These are phyloP conservation scores for Drosophila kambysellisi DNA, from an alignment of 2,888 invertebrate genomes.

Conservation along the genomic window DNA sequence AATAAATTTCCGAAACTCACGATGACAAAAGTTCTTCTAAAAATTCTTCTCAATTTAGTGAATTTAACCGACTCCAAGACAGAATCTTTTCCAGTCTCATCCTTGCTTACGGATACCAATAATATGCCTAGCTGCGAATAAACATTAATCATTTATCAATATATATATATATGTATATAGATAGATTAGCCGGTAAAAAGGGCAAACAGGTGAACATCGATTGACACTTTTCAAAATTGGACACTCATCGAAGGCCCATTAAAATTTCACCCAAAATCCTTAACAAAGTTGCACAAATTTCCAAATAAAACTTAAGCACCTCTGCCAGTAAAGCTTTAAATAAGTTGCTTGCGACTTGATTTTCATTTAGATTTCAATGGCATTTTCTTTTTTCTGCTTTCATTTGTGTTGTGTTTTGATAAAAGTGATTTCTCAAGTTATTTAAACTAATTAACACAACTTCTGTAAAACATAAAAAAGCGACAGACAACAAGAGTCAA, in stretches of 20 bases:
- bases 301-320: background rate
- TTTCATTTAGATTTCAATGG: constrained; percentile 44
- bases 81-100: background rate
- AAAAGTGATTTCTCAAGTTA: constrained; percentile 61
- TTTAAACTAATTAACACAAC: constrained; percentile 39
- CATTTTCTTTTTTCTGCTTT: constrained; percentile 2
- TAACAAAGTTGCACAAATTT: background rate
- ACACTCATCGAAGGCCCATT: background rate
- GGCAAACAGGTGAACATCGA: background rate
- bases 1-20: background rate
- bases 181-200: background rate
- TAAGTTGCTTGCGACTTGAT: constrained; percentile 43
- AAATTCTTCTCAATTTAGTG: background rate
- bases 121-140: background rate
- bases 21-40: background rate
- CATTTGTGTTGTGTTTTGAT: constrained; percentile 27
- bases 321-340: constrained; percentile 38
- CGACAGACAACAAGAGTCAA: constrained; percentile 8
- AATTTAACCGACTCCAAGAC: background rate
- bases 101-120: background rate
- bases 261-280: background rate
- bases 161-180: background rate
- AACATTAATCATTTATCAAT: background rate
- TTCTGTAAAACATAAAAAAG: background rate
- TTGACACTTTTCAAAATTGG: background rate